Evolutionary conservation across 2,888 invertebrate species (phyloP), one percentile per base, ranked within the genome.

Genomic region (Erpobdella octoculata): DNA sequence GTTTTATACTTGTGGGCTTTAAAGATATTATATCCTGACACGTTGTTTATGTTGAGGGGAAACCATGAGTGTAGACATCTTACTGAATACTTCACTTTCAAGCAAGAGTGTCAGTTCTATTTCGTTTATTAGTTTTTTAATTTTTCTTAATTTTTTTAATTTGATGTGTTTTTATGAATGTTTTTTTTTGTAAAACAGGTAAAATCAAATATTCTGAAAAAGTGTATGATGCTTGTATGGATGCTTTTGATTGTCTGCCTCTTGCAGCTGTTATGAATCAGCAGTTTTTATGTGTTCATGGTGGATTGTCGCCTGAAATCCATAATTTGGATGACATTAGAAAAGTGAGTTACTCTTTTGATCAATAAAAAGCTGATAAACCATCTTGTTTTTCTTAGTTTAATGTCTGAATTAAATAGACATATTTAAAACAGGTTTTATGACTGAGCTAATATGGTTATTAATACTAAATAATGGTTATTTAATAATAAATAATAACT

Each of bases 51-150:
- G 85, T 89, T 99, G 85, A 90, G 98, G 85, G 98, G 98, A 84
- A 99, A 98, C 86, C 98, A 99, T 86, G 98, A 98, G 87, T 98
- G 98, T 87, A 91, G 98, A 85, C 97, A 98, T 88, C 90, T 99
- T 85, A 98, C 98, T 85, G 97, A 98, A 87, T 98, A 98, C 87
- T 99, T 99, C 88, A 99, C 98, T 83, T 98, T 98, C 88, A 98
- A 98, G 86, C 96, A 96, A 87, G 98, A 98, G 89, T 98, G 98
- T 91, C 90, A 93, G 92, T 89, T 78, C 59, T 21, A 9, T 21
- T 21, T n/a, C 15, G 25, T 41, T 48, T 21, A 31, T 41, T 41
- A 9, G 66, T 21, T 61, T 61, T 61, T 61, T 8, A 21, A 3
- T 28, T n/a, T 31, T 6, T 33, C 5, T 62, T 6, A 2, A 6